Percentiles rank a stretch among this genome's conserved stretches.
These are phyloP conservation scores for Salvelinus sp. DNA, from an alignment of 2,113 vertebrate genomes.

Conservation along the genomic window DNA sequence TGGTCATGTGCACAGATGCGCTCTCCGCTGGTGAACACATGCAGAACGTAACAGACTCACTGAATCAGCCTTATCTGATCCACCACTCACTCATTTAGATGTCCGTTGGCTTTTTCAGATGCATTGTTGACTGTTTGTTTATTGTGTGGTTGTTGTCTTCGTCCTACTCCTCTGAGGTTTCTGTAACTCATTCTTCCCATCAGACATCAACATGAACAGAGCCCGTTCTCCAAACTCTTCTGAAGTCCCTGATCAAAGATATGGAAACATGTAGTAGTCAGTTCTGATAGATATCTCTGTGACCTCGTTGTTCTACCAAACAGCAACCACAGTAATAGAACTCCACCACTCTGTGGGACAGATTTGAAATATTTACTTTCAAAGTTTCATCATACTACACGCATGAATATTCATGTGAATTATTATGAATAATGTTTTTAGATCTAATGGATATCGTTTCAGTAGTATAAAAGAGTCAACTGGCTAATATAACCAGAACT, in stretches of 20 bases:
- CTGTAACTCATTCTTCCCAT: constrained; percentile 4
- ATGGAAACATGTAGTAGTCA: not conserved
- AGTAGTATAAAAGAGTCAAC: too few species aligned
- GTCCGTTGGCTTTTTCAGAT: constrained; percentile 27
- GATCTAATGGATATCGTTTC: too few species aligned
- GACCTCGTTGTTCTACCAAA: not conserved
- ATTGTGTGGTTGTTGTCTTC: constrained; percentile 20
- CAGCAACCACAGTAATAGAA: too few species aligned
- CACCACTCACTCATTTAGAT: constrained; percentile 54
- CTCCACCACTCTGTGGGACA: too few species aligned
- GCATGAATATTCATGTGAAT: too few species aligned
- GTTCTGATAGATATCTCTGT: constrained; percentile 11
- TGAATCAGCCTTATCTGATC: constrained; percentile 55
- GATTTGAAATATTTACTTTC: too few species aligned
- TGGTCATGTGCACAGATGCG: constrained; percentile 57
- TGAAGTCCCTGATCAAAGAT: constrained; percentile 13
- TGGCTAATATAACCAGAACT: too few species aligned
- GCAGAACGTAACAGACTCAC: constrained; percentile 50
- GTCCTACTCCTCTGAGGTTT: constrained; percentile 23
- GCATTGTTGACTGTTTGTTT: constrained; percentile 40
- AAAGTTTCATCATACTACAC: too few species aligned
- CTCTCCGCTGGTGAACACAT: constrained; percentile 54
- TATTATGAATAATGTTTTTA: too few species aligned
- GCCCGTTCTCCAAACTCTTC: not conserved
- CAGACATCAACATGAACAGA: not conserved